phyloP scores from a whole-genome alignment of 2,888 invertebrate genomes.

The Nematopogon swammerdamellus region DNA sequence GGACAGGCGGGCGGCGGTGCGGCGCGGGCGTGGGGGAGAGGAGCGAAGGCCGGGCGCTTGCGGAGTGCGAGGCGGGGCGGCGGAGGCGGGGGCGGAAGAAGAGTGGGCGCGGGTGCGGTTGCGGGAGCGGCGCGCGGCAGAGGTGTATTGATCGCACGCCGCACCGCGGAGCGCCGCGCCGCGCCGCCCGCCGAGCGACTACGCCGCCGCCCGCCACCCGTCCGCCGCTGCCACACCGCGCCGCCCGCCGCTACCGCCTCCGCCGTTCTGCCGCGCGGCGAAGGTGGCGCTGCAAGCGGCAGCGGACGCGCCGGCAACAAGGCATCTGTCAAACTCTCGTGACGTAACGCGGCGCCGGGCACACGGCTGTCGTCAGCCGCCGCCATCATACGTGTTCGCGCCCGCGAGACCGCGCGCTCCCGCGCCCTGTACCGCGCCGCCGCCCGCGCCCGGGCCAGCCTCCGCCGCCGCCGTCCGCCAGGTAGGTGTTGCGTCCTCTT shows the following conservation, averaged over 20 bases:
- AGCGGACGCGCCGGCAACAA: slow-evolving; percentile 12
- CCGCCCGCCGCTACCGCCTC: slow-evolving; percentile 6
- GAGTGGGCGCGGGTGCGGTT: too few relatives aligned
- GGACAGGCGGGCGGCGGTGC: too few relatives aligned
- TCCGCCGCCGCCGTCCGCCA: slow-evolving; percentile 17
- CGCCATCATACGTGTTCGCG: slow-evolving; percentile 28
- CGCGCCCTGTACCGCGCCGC: slow-evolving; percentile 9
- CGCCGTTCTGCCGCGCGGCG: neutral
- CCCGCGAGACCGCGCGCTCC: slow-evolving; percentile 18
- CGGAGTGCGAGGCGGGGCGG: too few relatives aligned
- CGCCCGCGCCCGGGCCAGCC: slow-evolving; percentile 22
- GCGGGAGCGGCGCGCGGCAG: too few relatives aligned
- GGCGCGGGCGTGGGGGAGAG: too few relatives aligned
- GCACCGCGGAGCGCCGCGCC: too few relatives aligned
- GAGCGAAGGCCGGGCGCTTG: too few relatives aligned
- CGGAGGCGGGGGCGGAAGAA: too few relatives aligned
- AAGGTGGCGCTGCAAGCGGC: slow-evolving; percentile 4
- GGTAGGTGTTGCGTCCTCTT: slow-evolving; percentile 11
- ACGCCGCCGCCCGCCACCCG: slow-evolving; percentile 5
- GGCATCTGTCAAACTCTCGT: slow-evolving; percentile 36
- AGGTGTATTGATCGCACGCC: too few relatives aligned
- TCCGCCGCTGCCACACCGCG: slow-evolving; percentile 6
- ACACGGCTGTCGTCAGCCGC: slow-evolving; percentile 26
- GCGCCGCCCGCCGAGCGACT: slow-evolving; percentile 7
- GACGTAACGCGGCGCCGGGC: slow-evolving; percentile 28